Base-by-base conservation (phyloP, 1,140 invertebrate species). In the Pogonomyrmex barbatus region DNA sequence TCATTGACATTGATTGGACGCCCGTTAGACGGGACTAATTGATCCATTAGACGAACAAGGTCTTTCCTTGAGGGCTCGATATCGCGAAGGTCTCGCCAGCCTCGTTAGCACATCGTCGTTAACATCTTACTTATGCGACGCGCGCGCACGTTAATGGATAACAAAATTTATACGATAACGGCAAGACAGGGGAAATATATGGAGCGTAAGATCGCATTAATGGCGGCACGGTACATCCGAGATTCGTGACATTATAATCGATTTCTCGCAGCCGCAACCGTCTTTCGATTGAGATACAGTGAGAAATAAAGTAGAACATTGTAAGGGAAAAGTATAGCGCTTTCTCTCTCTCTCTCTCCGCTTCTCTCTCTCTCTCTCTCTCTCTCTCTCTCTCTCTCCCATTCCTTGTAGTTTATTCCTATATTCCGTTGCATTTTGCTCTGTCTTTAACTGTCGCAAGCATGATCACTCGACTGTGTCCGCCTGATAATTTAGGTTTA, bases 1-100 rank as follows among this genome's bases (percentile, higher is more conserved):
- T 83, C 87, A 86, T 90, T 83, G 90, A 88, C 86, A 85, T 76
- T 88, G 87, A 91, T 91, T 88, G 83, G 86, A 76, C 68, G 63
- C 62, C 65, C 50, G 36, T 79, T 81, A 77, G 87, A 83, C 39
- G 52, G 68, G 63, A 86, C 82, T 91, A 91, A 91, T 91, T 89
- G 90, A 83, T 86, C 85, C 83, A 91, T 89, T 91, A 91, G 73
- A 75, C 52, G 67, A 76, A 68, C 83, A 82, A 87, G 88, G 70
- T 85, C 84, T 87, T 87, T 89, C 63, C 75, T 83, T 68, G 45
- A 88, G 79, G 78, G 78, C 47, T 83, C 58, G 68, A 65, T 83
- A 84, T 71, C 86, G 81, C 76, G 45, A 85, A 60, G 73, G 81
- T 81, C 81, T 89, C 58, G 54, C 58, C 9, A 70, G 14, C 50